These are phyloP conservation scores for Dastarcus helophoroides DNA, from an alignment of 2,888 invertebrate species.

Conservation along the genomic window DNA sequence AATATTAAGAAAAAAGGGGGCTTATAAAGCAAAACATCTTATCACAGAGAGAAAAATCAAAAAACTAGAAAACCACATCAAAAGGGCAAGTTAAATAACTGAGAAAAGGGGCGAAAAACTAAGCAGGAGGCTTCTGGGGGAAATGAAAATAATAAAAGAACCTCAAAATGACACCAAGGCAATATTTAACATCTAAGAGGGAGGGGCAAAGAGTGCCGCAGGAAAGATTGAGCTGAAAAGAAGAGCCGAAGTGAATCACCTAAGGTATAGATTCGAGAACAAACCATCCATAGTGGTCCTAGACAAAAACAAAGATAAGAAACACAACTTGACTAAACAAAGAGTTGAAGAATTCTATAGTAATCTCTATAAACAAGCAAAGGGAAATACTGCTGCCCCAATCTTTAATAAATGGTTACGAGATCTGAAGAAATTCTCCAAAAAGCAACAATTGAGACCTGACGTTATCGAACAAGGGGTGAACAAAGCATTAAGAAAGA, in stretches of 20 bases:
- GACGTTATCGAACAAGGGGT: conserved; percentile 9
- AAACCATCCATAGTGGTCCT: conserved; percentile 5
- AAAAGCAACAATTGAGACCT: neutral
- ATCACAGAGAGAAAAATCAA: conserved; percentile 3
- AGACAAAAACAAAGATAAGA: neutral
- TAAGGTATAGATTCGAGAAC: conserved; percentile 5
- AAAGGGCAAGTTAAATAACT: conserved; percentile 3
- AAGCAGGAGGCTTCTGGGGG: conserved; percentile 5
- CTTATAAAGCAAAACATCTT: conserved; percentile 2
- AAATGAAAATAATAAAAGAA: conserved; percentile 9
- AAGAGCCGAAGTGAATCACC: conserved; percentile 3
- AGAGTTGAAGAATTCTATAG: conserved; percentile 4
- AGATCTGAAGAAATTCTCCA: conserved; percentile 7
- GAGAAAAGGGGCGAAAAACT: conserved; percentile 4
- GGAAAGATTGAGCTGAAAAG: conserved; percentile 5
- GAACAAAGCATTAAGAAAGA: conserved; percentile 3
- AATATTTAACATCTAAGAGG: conserved; percentile 8
- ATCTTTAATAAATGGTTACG: conserved; percentile 10
- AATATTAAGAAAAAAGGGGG: conserved; percentile 3
- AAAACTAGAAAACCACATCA: conserved; percentile 4
- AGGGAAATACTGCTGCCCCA: conserved; percentile 2
- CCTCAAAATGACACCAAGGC: conserved; percentile 9
- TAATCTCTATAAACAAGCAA: conserved; percentile 6
- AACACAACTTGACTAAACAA: conserved; percentile 4
- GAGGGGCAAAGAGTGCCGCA: conserved; percentile 5